Evolutionary conservation across 2,888 invertebrate species (phyloP), one percentile per base, ranked within the genome.

Genomic region (Hypsopygia costalis): DNA sequence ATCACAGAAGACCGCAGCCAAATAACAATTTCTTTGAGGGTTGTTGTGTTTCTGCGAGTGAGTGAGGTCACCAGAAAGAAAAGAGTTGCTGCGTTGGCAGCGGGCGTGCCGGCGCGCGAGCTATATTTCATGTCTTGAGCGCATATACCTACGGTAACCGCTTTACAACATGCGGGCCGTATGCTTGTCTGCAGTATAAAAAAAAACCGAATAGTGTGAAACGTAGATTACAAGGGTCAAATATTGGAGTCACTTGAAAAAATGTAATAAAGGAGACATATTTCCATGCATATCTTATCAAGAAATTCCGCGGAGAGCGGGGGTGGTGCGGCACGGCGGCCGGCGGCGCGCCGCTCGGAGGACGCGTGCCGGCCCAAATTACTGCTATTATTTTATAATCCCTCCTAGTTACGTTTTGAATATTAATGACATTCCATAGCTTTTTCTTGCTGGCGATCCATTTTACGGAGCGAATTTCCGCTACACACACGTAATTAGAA

Each of bases 331-430:
- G 58, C 51, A 56, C 47, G 50, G 51, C 55, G 45, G n/a, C n/a
- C n/a, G n/a, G n/a, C n/a, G n/a, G n/a, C n/a, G n/a, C n/a, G n/a
- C n/a, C n/a, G n/a, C n/a, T n/a, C 46, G 55, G 49, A 52, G 69
- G 63, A 65, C 75, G 73, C 78, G 71, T 75, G 74, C 81, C 83
- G 73, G 61, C 73, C 82, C 67, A 87, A 86, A 86, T 86, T 86
- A 86, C 87, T 87, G 77, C 85, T 87, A 88, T 87, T 85, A 87
- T 87, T 88, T 86, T 86, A 85, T 86, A 87, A 87, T 85, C 81
- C 87, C 83, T 82, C 86, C 80, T 78, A 79, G 79, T 85, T 82
- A 83, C 78, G 83, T 80, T 83, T 81, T 77, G 86, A 88, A 88
- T 87, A 88, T 87, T 88, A 87, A 88, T 87, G 74, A 80, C 81